Conservation (phyloP, 2,888 invertebrate species). For the Rhagophthalmus giganteus region DNA sequence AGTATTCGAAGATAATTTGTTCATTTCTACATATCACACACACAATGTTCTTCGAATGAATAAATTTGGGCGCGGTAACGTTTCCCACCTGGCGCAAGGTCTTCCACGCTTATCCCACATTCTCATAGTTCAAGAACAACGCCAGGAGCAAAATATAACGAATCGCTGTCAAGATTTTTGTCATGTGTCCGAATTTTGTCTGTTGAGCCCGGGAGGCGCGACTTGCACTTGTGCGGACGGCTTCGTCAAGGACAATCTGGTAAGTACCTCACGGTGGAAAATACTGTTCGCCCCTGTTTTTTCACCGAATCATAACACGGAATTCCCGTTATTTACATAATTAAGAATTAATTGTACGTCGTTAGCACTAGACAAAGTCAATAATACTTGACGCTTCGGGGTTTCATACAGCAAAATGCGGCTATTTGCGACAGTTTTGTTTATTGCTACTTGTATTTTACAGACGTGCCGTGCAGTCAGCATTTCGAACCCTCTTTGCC, state of each 20-base stretch:
- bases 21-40: constrained; percentile 65
- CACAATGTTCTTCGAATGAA: constrained; percentile 66
- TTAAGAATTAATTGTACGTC: constrained; percentile 12
- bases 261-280: constrained; percentile 35
- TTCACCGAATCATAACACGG: constrained; percentile 10
- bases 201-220: constrained; percentile 49
- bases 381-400: neutral
- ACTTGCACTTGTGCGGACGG: constrained; percentile 53
- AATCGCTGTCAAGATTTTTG: constrained; percentile 68
- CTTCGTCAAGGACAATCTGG: constrained; percentile 50
- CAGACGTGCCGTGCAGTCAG: constrained; percentile 50
- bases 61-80: constrained; percentile 66
- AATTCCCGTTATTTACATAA: constrained; percentile 23
- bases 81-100: constrained; percentile 61
- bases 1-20: constrained; percentile 73
- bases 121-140: constrained; percentile 67
- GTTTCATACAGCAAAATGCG: constrained; percentile 11
- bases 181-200: constrained; percentile 65
- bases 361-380: constrained; percentile 1
- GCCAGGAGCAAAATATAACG: constrained; percentile 61
- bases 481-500: constrained; percentile 52
- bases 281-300: constrained; percentile 5
- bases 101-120: constrained; percentile 65
- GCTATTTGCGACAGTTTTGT: neutral
- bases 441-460: constrained; percentile 48